Base-by-base conservation (phyloP, 2,888 invertebrate genomes). In the Papilio gigon region DNA sequence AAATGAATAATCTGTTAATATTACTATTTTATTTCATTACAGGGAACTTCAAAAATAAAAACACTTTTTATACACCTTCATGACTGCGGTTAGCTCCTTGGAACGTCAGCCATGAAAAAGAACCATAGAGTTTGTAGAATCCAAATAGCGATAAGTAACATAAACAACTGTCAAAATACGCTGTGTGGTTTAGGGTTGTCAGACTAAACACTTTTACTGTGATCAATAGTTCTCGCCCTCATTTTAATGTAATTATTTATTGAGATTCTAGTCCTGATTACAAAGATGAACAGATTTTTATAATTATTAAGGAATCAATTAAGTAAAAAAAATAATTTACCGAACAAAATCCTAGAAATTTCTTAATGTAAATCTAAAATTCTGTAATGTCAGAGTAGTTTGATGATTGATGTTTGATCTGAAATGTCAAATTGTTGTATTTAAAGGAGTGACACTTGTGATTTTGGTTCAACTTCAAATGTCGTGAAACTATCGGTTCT, bases 61-160 rank as follows among this genome's bases (percentile, higher is more conserved):
- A 80, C 78, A 83, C 78, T 76, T 74, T 73, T 73, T 79, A 71
- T 84, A 78, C 85, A 92, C 92, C 92, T 92, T 92, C 92, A 92
- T 92, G 90, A 90, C 91, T 88, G 83, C 88, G 81, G 84, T 81
- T 84, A 79, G 82, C 79, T 82, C 81, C 85, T 84, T 77, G 74
- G 89, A 88, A 90, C 88, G 90, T 90, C 90, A 90, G 91, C 92
- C 92, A 92, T 92, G 91, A 90, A 91, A 92, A 92, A 90, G 90
- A 81, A 86, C 86, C 85, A 87, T 84, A 42, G 73, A 80, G 44
- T 66, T 73, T 40, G 33, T 65, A 65, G 61, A 59, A 14, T 33
- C 9, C 37, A 68, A n/a, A 62, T 50, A 72, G 66, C 70, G 58
- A 47, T 66, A 65, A 66, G 30, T 58, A 67, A 71, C 69, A 53